These are phyloP conservation scores for Zootermopsis nevadensis DNA, from an alignment of 2,888 invertebrate species.

Conservation along the genomic window DNA sequence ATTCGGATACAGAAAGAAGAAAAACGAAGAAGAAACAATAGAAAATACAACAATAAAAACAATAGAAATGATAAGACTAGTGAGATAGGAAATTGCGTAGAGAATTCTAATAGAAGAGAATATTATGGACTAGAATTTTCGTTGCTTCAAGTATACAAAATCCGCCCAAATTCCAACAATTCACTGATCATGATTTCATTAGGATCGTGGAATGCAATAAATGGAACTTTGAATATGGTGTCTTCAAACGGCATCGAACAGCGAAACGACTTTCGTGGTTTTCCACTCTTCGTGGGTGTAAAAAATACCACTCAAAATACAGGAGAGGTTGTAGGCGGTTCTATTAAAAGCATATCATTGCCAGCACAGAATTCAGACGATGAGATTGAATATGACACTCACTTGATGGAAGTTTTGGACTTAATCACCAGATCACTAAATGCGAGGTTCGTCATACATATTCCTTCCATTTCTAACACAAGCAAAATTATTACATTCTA, in stretches of 20 bases:
- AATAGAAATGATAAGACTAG: neutral
- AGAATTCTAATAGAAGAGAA: neutral
- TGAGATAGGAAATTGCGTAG: neutral
- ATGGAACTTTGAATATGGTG: conserved; percentile 55
- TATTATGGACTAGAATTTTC: conserved; percentile 55
- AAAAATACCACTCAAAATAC: conserved; percentile 53
- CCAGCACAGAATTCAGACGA: conserved; percentile 65
- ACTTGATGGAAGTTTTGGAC: conserved; percentile 63
- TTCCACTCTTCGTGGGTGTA: conserved; percentile 63
- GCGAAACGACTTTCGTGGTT: conserved; percentile 59
- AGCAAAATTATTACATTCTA: too few relatives aligned
- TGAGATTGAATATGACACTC: conserved; percentile 65
- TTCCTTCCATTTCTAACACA: neutral
- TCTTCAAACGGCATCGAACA: conserved; percentile 57
- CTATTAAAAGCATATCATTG: conserved; percentile 63
- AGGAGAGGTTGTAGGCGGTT: conserved; percentile 63
- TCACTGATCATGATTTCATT: conserved; percentile 58
- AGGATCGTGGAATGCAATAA: conserved; percentile 59
- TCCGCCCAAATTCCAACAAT: conserved; percentile 58
- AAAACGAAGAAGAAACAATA: neutral
- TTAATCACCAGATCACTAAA: conserved; percentile 67
- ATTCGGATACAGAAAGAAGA: neutral
- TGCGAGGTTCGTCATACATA: conserved; percentile 61
- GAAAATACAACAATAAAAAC: neutral
- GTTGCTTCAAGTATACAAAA: conserved; percentile 60